These are phyloP conservation scores for Redunca redunca DNA, from an alignment of 2,113 vertebrate species.

Conservation along the genomic window DNA sequence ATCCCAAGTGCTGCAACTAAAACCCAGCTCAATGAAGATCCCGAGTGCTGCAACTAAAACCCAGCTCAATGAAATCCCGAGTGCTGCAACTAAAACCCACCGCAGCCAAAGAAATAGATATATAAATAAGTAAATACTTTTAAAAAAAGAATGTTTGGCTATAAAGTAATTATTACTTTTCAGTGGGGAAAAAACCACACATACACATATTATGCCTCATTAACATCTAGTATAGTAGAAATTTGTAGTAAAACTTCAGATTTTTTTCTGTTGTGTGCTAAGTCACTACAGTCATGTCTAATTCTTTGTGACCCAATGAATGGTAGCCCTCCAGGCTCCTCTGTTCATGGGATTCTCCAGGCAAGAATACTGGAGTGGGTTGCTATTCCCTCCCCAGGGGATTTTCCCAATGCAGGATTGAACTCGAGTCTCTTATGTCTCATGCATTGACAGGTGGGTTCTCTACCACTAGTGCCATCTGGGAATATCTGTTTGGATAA, in stretches of 20 bases:
- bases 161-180: neutral
- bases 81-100: neutral
- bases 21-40: neutral
- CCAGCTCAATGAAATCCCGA: neutral
- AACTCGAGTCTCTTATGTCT: neutral
- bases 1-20: neutral
- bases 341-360: neutral
- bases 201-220: neutral
- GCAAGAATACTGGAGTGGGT: neutral
- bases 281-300: neutral
- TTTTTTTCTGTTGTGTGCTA: neutral
- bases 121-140: neutral
- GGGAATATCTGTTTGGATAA: neutral
- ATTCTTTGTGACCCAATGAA: neutral
- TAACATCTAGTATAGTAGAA: neutral
- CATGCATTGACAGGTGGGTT: neutral
- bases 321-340: neutral
- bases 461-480: neutral
- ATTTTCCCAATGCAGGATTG: neutral
- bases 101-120: neutral
- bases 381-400: neutral
- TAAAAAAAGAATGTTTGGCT: neutral
- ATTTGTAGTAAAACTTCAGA: neutral
- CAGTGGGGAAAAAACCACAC: neutral
- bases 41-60: neutral